phyloP scores from a whole-genome alignment of 2,888 invertebrate species.

The Lordiphosa andalusiaca region DNA sequence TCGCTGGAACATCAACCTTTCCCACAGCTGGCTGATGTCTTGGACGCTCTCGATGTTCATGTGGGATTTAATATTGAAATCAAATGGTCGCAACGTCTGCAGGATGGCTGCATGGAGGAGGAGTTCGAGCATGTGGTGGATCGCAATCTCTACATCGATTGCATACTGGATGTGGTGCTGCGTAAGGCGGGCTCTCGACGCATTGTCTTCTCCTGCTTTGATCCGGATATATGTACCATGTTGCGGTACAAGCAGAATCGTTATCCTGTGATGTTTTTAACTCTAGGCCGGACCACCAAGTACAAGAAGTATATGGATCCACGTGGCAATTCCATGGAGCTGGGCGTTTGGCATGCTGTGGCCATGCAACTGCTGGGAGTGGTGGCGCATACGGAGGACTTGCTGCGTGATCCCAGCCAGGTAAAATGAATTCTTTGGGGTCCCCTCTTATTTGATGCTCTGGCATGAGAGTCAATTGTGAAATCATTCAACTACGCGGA shows the following conservation, averaged over 20 bases:
- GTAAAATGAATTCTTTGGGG: constrained; percentile 78
- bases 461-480: constrained; percentile 4
- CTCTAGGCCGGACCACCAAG: constrained; percentile 86
- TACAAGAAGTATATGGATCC: constrained; percentile 93
- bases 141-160: constrained; percentile 94
- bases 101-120: constrained; percentile 92
- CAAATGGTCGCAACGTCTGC: constrained; percentile 95
- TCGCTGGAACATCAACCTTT: constrained; percentile 96
- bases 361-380: constrained; percentile 92
- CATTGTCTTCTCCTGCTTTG: constrained; percentile 96
- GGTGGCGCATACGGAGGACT: constrained; percentile 95
- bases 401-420: constrained; percentile 90
- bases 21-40: constrained; percentile 91
- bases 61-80: constrained; percentile 98
- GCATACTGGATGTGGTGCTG: constrained; percentile 90
- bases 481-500: constrained; percentile 34
- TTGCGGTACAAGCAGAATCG: constrained; percentile 96
- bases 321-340: constrained; percentile 88
- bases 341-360: constrained; percentile 90
- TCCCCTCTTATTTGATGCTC: constrained; percentile 1
- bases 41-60: constrained; percentile 90
- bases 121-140: constrained; percentile 92
- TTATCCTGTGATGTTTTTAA: constrained; percentile 97
- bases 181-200: constrained; percentile 89
- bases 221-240: constrained; percentile 97